Conservation (phyloP, 2,888 invertebrate species). For the Rhyacophila evoluta region DNA sequence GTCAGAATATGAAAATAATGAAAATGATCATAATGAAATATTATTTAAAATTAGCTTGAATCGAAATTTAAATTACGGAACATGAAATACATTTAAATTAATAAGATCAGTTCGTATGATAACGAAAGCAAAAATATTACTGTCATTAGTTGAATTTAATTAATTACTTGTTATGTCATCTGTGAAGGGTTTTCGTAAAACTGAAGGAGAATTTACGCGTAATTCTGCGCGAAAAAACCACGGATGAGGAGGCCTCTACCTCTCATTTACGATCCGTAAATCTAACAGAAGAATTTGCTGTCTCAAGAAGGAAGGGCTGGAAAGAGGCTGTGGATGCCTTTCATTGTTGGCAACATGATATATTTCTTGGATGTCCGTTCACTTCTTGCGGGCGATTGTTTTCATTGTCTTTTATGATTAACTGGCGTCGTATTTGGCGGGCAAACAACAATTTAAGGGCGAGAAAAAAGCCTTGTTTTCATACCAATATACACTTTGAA, state of each 20-base stretch:
- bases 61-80: too few species aligned
- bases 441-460: not conserved
- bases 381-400: slow-evolving; percentile 41
- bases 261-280: slow-evolving; percentile 7
- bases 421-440: slow-evolving; percentile 27
- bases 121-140: too few species aligned
- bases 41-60: too few species aligned
- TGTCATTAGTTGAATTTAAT: too few species aligned
- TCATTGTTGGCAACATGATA: slow-evolving; percentile 41
- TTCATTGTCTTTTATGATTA: slow-evolving; percentile 46
- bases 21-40: too few species aligned
- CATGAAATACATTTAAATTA: too few species aligned
- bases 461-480: not conserved
- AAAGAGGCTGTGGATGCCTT: slow-evolving; percentile 5
- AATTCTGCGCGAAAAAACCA: not conserved
- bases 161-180: too few species aligned
- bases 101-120: too few species aligned
- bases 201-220: not conserved
- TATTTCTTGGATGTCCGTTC: slow-evolving; percentile 28
- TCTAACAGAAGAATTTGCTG: slow-evolving; percentile 19
- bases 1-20: too few species aligned
- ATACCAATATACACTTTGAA: not conserved
- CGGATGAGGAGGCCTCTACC: not conserved
- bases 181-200: not conserved
- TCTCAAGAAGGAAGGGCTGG: slow-evolving; percentile 8